phyloP scores from a whole-genome alignment of 1,140 invertebrate genomes.

The Lamellibrachia luymesi region DNA sequence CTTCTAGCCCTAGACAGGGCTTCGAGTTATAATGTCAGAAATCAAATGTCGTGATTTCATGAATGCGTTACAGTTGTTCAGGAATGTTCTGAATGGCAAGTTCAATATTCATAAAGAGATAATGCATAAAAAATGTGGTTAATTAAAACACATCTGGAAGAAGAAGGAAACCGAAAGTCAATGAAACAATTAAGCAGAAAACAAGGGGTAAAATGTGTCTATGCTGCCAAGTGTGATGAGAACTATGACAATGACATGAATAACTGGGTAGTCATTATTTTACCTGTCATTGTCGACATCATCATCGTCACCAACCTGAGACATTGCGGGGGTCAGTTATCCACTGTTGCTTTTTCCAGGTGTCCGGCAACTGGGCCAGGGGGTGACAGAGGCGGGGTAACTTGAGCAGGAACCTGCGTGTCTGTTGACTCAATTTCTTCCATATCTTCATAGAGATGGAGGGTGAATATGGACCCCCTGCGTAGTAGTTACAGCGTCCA shows the following conservation, averaged over 20 bases:
- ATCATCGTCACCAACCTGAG: conserved; percentile 29
- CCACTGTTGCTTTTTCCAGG: conserved; percentile 42
- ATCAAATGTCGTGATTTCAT: no score
- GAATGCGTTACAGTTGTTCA: no score
- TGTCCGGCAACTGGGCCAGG: conserved; percentile 33
- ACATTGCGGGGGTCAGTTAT: conserved; percentile 35
- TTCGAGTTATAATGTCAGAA: no score
- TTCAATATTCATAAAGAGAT: not conserved
- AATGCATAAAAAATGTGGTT: no score
- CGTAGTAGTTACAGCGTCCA: conserved; percentile 40
- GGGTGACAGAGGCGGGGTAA: conserved; percentile 37
- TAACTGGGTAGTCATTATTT: not conserved
- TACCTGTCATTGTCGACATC: not conserved
- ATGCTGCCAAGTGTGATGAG: no score
- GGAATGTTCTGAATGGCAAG: no score
- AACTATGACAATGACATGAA: no score
- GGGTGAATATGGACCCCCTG: conserved; percentile 40
- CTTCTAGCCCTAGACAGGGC: no score
- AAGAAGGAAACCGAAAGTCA: no score
- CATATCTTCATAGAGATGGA: conserved; percentile 34
- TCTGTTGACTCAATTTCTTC: conserved; percentile 36
- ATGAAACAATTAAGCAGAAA: no score
- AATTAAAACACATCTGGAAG: no score
- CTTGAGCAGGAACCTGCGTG: conserved; percentile 37
- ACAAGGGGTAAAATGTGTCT: no score